Conservation (phyloP, 2,113 vertebrate species). For the Nyctibius bracteatus region DNA sequence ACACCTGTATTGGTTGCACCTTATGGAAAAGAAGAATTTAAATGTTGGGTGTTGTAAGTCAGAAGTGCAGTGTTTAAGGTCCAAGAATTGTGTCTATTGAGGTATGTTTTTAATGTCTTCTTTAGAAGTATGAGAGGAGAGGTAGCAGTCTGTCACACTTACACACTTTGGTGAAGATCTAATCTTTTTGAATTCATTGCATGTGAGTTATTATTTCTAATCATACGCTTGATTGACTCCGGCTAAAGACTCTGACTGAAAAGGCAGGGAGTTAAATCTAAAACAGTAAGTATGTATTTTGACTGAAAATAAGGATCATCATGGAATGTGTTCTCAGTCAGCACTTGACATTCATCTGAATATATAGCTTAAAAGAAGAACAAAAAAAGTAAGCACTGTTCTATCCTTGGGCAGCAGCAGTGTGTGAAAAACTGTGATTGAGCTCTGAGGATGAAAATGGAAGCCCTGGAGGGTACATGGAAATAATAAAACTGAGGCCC, state of each 20-base stretch:
- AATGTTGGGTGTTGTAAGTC: background rate
- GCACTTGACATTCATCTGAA: slow-evolving; percentile 40
- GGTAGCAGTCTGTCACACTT: slow-evolving; percentile 46
- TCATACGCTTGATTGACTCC: slow-evolving; percentile 72
- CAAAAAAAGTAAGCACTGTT: slow-evolving; percentile 19
- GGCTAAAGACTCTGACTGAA: slow-evolving; percentile 68
- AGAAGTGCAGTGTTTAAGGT: background rate
- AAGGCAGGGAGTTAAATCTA: slow-evolving; percentile 70
- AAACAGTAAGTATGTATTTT: slow-evolving; percentile 67
- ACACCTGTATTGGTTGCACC: background rate
- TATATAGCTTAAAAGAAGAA: slow-evolving; percentile 29
- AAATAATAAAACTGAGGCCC: slow-evolving; percentile 33
- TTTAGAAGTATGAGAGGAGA: slow-evolving; percentile 29
- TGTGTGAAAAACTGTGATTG: slow-evolving; percentile 39
- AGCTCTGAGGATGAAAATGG: slow-evolving; percentile 54
- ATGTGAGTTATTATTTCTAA: slow-evolving; percentile 77
- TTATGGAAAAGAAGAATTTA: background rate
- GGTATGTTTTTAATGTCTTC: background rate
- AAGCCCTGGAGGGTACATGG: slow-evolving; percentile 24
- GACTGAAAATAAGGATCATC: slow-evolving; percentile 69
- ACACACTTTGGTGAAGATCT: slow-evolving; percentile 56
- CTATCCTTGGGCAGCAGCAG: slow-evolving; percentile 19
- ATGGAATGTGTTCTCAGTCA: slow-evolving; percentile 58
- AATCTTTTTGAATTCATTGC: slow-evolving; percentile 69
- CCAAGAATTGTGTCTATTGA: background rate